Conservation (phyloP, 2,113 vertebrate genomes). For the Elaphurus davidianus region DNA sequence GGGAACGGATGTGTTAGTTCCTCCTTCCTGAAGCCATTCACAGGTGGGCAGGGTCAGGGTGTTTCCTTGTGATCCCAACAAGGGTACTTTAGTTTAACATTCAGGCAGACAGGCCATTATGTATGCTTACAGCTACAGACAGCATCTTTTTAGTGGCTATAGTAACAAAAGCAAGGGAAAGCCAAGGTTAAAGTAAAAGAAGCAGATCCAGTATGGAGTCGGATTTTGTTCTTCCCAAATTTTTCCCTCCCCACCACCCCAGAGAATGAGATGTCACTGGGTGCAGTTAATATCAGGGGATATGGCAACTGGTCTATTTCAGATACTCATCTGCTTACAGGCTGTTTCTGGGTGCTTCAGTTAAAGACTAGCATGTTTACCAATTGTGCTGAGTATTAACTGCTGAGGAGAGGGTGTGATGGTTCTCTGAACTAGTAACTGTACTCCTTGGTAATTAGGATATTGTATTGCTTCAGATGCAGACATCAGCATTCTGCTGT, state of each 20-base stretch:
- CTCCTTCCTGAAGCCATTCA: neutral
- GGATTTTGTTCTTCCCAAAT: neutral
- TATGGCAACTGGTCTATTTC: conserved; percentile 25
- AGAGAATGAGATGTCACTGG: neutral
- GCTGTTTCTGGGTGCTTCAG: neutral
- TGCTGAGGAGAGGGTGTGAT: neutral
- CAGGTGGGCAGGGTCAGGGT: neutral
- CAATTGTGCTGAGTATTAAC: neutral
- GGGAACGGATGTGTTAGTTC: neutral
- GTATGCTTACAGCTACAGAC: neutral
- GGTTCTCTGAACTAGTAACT: neutral
- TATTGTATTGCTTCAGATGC: neutral
- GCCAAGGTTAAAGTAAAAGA: neutral
- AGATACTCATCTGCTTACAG: conserved; percentile 30
- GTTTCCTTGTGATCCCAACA: neutral
- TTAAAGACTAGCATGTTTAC: neutral
- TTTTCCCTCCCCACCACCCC: neutral
- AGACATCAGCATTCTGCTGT: neutral
- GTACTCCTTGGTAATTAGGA: neutral
- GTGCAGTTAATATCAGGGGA: neutral
- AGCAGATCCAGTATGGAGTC: neutral
- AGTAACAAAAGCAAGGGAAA: neutral
- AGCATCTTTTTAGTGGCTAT: neutral
- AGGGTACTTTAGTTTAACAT: neutral
- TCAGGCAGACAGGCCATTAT: neutral